phyloP scores from a whole-genome alignment of 2,888 invertebrate species.

The Philereme vetulata region DNA sequence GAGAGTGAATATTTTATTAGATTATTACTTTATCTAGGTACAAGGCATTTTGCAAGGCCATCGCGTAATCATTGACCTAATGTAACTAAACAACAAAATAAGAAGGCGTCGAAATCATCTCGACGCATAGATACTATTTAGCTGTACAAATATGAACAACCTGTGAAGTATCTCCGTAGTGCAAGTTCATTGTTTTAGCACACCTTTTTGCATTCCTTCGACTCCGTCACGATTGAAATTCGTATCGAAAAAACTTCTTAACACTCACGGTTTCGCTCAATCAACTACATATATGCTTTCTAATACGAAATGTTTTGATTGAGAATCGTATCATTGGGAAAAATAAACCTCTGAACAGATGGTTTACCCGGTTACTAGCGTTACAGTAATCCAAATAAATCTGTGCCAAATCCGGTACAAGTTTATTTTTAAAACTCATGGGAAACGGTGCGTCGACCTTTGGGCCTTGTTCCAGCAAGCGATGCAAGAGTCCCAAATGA shows the following conservation, averaged over 20 bases:
- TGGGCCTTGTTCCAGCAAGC: constrained; percentile 32
- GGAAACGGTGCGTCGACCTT: constrained; percentile 58
- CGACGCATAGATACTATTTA: background rate
- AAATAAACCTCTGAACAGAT: constrained; percentile 41
- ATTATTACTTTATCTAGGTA: no score
- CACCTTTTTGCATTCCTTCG: constrained; percentile 60
- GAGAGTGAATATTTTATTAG: no score
- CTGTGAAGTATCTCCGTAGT: constrained; percentile 51
- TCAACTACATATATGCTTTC: constrained; percentile 36
- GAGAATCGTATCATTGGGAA: constrained; percentile 17
- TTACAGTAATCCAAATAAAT: constrained; percentile 67
- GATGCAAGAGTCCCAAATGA: constrained; percentile 17
- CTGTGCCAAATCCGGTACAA: constrained; percentile 59
- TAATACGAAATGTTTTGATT: constrained; percentile 26
- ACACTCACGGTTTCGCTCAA: constrained; percentile 71
- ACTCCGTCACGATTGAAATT: constrained; percentile 57
- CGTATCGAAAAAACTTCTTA: constrained; percentile 54
- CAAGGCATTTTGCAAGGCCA: no score
- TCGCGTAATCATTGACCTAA: no score
- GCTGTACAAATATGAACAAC: constrained; percentile 40
- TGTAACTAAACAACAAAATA: no score
- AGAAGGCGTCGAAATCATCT: no score
- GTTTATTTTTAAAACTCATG: constrained; percentile 55
- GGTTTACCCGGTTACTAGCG: constrained; percentile 57
- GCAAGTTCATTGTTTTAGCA: constrained; percentile 69